Evolutionary conservation across 2,888 invertebrate genomes (phyloP), one percentile per base, ranked within the genome.

Genomic region (Lysandra coridon): DNA sequence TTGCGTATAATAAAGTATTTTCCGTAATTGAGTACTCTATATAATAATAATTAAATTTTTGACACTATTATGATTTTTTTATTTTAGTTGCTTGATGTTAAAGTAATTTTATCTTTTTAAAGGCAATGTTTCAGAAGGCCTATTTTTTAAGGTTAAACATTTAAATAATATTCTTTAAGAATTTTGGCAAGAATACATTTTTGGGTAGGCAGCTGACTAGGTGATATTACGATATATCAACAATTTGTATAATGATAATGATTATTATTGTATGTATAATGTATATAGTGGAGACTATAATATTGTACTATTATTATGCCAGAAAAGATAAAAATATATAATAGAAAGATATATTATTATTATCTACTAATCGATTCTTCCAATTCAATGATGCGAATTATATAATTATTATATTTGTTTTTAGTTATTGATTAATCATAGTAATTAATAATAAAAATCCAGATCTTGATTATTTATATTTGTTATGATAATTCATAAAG

Each of bases 111-210:
- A 75, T 75, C 30, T 49, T 6, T 14, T 30, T 75, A 23, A 75
- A 76, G 33, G 76, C 76, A 53, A 76, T 76, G 17, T 49, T 76
- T 76, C 57, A 6, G 10, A 76, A 23, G 33, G 57, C 44, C 30
- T 53, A 49, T 44, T n/a, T 30, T 78, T 69, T 69, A 64, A 69
- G 14, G 49, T 73, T 57, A 57, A 57, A 17, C 57, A 53, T 49
- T 77, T 37, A 14, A 69, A 17, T 14, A 69, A 17, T 69, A 33
- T 69, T 69, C 17, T 37, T 37, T 14, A 69, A 30, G 17, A 69
- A 69, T 69, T 69, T 69, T 69, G 69, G 69, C 69, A 69, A 69
- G 69, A 69, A 69, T 37, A 69, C 69, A 69, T 69, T 37, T 64
- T 69, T 69, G 69, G 33, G 69, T 69, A 37, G 33, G 69, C 69